Evolutionary conservation across 2,888 invertebrate species (phyloP).

Genomic region (Lycaena phlaeas): DNA sequence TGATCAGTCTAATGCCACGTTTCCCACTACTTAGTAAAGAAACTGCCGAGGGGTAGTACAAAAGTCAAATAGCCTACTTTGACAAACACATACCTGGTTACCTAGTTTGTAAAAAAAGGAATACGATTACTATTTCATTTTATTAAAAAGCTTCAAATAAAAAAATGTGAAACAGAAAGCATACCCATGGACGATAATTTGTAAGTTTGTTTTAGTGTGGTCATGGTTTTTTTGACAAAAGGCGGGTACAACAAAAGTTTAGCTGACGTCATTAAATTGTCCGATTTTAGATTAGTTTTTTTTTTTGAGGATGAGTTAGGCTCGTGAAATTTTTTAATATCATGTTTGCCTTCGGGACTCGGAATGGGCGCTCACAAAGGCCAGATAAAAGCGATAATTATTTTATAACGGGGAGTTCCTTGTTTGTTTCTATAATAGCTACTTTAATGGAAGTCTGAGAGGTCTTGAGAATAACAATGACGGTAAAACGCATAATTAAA

Average conservation of each 20-base stretch:
- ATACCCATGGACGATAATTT: constrained; percentile 36
- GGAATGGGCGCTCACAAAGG: constrained; percentile 31
- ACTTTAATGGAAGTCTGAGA: constrained; percentile 58
- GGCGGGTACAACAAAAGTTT: constrained; percentile 39
- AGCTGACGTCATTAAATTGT: constrained; percentile 60
- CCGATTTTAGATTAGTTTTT: constrained; percentile 53
- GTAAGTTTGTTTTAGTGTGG: constrained; percentile 64
- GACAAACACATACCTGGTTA: no score
- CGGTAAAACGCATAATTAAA: constrained; percentile 55
- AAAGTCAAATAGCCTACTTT: no score
- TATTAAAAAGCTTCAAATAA: constrained; percentile 13
- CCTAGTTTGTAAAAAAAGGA: no score
- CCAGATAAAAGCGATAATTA: constrained; percentile 67
- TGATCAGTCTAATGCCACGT: no score
- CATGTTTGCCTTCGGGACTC: constrained; percentile 39
- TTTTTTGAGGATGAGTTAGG: constrained; percentile 24
- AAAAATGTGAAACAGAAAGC: constrained; percentile 10
- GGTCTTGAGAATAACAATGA: constrained; percentile 41
- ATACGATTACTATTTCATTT: constrained; percentile 25
- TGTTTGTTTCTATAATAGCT: constrained; percentile 72
- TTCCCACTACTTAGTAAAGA: no score
- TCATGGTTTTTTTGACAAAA: constrained; percentile 50
- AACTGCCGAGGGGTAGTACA: no score
- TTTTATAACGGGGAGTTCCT: constrained; percentile 63
- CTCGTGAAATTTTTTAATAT: constrained; percentile 45